Percentiles rank a stretch among this genome's conserved stretches.
These are phyloP conservation scores for Philaethria dido DNA, from an alignment of 2,888 invertebrate species.

Conservation along the genomic window DNA sequence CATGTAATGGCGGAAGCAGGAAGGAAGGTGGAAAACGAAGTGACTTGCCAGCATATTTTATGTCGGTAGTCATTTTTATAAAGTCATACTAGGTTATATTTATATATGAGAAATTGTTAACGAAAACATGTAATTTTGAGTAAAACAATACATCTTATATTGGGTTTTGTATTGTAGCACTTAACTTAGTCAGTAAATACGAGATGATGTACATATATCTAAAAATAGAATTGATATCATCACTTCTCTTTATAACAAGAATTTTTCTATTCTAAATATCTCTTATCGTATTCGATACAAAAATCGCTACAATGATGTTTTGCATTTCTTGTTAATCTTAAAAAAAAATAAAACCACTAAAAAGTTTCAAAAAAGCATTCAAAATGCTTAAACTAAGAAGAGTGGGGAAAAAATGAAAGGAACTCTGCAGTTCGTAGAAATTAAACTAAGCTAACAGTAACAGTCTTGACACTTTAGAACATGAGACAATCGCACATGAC, in stretches of 20 bases:
- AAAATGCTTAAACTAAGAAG: neutral
- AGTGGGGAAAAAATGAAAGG: neutral
- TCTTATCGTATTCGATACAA: no score
- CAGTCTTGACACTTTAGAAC: slow-evolving; percentile 31
- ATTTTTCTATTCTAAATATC: no score
- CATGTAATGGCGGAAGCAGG: neutral
- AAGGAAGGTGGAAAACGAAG: neutral
- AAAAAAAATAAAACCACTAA: no score
- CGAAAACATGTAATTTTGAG: neutral
- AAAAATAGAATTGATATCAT: neutral
- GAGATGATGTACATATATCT: neutral
- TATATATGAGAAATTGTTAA: neutral
- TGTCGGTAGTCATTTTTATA: neutral
- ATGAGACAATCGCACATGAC: slow-evolving; percentile 30
- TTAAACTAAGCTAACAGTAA: slow-evolving; percentile 29
- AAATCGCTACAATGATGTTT: no score
- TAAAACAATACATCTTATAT: no score
- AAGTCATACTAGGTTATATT: no score
- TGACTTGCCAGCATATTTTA: neutral
- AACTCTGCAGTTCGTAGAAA: slow-evolving; percentile 23
- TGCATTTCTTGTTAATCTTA: no score
- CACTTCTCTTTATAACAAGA: no score
- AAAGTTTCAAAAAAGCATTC: no score
- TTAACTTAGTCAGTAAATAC: no score
- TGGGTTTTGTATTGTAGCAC: no score